Conservation (phyloP, 2,797 vertebrate genomes). For the Chelmon rostratus region DNA sequence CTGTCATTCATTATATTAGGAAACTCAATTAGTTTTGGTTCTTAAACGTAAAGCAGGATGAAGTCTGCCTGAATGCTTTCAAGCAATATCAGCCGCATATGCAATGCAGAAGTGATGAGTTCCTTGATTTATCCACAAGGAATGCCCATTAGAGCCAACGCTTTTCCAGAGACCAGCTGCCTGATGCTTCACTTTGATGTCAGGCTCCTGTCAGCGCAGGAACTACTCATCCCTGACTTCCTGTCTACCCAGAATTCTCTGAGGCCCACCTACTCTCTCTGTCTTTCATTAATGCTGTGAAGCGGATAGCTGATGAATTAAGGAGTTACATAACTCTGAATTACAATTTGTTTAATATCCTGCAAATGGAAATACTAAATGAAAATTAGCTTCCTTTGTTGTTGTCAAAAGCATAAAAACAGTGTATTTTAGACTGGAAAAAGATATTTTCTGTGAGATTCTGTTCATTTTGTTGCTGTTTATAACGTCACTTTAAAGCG, state of each 20-base stretch:
- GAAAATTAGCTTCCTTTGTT: too few species aligned
- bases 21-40: neutral
- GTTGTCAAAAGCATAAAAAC: too few species aligned
- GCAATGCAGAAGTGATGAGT: neutral
- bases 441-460: too few species aligned
- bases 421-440: neutral
- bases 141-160: slow-evolving; percentile 14
- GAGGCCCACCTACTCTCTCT: slow-evolving; percentile 29
- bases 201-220: slow-evolving; percentile 48
- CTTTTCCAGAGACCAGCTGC: slow-evolving; percentile 23
- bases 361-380: neutral
- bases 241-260: slow-evolving; percentile 62
- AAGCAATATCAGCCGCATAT: neutral
- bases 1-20: neutral
- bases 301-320: slow-evolving; percentile 32
- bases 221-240: slow-evolving; percentile 63
- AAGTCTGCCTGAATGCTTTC: neutral
- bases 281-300: slow-evolving; percentile 40
- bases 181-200: slow-evolving; percentile 21
- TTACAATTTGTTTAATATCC: neutral
- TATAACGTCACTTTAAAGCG: neutral
- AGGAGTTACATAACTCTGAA: slow-evolving; percentile 15
- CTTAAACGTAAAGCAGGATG: neutral
- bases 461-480: neutral
- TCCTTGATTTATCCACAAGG: slow-evolving; percentile 41